A percentile compares a stretch with the other conserved stretches of the same genome.
Conservation (phyloP, 2,113 vertebrate species). For the Rhipidura dahli region DNA sequence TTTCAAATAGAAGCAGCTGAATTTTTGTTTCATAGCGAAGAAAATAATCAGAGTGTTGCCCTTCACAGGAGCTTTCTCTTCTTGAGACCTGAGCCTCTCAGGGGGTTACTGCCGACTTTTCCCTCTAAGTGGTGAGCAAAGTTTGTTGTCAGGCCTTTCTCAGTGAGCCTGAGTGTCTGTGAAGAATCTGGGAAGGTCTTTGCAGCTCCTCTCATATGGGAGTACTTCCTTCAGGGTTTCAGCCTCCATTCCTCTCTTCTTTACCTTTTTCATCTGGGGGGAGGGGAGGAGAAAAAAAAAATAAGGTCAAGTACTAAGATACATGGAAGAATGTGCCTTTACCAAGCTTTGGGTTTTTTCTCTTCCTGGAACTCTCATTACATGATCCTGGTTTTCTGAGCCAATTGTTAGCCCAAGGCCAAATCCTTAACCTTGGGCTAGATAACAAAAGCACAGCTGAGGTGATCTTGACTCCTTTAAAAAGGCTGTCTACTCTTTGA, state of each 20-base stretch:
- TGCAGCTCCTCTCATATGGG: neutral
- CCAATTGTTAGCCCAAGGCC: conserved; percentile 54
- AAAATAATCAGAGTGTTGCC: neutral
- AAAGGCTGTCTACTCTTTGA: conserved; percentile 56
- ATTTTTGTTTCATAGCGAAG: neutral
- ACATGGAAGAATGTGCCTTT: conserved; percentile 37
- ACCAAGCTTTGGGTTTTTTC: conserved; percentile 13
- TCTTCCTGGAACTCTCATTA: conserved; percentile 44
- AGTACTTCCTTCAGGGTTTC: neutral
- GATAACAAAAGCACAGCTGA: conserved; percentile 61
- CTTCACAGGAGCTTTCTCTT: neutral
- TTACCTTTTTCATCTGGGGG: neutral
- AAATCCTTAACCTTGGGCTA: conserved; percentile 55
- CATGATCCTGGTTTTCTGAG: conserved; percentile 44
- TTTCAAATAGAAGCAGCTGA: neutral
- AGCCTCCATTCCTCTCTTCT: neutral
- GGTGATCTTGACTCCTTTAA: conserved; percentile 52
- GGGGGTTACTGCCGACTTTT: neutral
- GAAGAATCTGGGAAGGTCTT: neutral
- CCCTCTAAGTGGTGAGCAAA: neutral
- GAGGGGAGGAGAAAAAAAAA: rapidly evolving
- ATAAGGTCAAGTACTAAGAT: neutral
- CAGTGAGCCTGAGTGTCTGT: neutral
- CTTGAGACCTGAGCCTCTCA: neutral
- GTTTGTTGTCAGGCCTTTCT: neutral